Conservation (phyloP, 1,140 invertebrate species). For the Zaprionus capensis region DNA sequence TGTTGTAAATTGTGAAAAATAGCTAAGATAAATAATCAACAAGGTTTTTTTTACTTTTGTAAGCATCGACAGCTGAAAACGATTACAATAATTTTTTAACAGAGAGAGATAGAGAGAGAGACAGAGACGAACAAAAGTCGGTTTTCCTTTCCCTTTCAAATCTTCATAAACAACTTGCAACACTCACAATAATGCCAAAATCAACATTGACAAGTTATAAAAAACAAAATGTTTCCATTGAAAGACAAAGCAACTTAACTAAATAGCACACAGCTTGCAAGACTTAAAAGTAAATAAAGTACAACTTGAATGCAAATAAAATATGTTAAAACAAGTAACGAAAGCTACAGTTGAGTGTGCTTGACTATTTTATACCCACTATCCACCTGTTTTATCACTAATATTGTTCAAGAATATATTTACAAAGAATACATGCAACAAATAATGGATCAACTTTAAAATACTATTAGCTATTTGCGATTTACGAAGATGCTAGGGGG, state of each 20-base stretch:
- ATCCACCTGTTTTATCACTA: no score
- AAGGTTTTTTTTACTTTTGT: constrained; percentile 25
- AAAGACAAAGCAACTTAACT: constrained; percentile 60
- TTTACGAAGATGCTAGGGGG: no score
- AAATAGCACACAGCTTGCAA: constrained; percentile 67
- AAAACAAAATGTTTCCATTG: constrained; percentile 63
- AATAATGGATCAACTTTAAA: no score
- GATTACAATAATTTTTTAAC: constrained; percentile 14
- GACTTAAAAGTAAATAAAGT: constrained; percentile 64
- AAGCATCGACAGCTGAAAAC: constrained; percentile 22
- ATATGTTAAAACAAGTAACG: constrained; percentile 50
- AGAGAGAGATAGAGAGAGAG: neutral
- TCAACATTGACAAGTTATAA: constrained; percentile 48
- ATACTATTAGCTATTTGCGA: no score
- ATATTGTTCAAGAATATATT: no score
- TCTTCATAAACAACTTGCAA: neutral
- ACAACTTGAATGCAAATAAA: constrained; percentile 60
- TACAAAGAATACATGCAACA: no score
- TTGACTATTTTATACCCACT: no score
- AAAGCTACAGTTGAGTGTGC: no score
- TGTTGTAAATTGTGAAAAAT: constrained; percentile 4
- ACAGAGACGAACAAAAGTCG: neutral
- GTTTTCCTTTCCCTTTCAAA: constrained; percentile 17
- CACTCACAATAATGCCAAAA: constrained; percentile 11
- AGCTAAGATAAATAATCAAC: constrained; percentile 31